phyloP scores from a whole-genome alignment of 1,140 invertebrate genomes.

The Drepana arcuata region DNA sequence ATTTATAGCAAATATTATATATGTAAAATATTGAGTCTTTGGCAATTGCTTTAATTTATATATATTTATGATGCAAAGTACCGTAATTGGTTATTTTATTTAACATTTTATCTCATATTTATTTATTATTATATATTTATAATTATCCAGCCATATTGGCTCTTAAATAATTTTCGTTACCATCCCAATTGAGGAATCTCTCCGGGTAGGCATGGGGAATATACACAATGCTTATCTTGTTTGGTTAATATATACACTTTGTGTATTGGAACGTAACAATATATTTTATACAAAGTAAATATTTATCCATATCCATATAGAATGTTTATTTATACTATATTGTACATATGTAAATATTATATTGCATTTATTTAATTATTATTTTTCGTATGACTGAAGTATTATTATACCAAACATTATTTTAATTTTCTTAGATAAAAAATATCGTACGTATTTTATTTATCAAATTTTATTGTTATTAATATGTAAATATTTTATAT shows the following conservation, averaged over 20 bases:
- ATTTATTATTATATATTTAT: slow-evolving; percentile 4
- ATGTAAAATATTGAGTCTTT: slow-evolving; percentile 34
- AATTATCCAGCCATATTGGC: too few relatives aligned
- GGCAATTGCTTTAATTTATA: slow-evolving; percentile 47
- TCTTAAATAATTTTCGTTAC: too few relatives aligned
- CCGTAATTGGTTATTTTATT: slow-evolving; percentile 1
- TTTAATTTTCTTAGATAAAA: slow-evolving; percentile 21
- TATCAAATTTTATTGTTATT: slow-evolving; percentile 18
- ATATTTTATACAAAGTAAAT: too few relatives aligned
- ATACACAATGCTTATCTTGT: too few relatives aligned
- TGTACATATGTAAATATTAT: slow-evolving; percentile 56
- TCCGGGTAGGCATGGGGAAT: too few relatives aligned
- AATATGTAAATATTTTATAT: slow-evolving; percentile 18
- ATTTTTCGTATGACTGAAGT: too few relatives aligned
- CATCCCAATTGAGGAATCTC: too few relatives aligned
- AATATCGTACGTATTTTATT: slow-evolving; percentile 35
- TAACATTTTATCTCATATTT: slow-evolving; percentile 4
- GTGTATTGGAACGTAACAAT: too few relatives aligned
- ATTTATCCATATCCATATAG: slow-evolving; percentile 7
- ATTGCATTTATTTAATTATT: slow-evolving; percentile 40
- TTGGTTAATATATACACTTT: too few relatives aligned
- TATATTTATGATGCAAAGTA: slow-evolving; percentile 7
- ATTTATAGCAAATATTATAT: slow-evolving; percentile 8
- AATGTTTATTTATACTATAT: slow-evolving; percentile 18
- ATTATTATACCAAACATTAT: slow-evolving; percentile 18